Percentiles rank a stretch among this genome's conserved stretches.
phyloP scores from a whole-genome alignment of 2,888 invertebrate species.

The Oithona nana region DNA sequence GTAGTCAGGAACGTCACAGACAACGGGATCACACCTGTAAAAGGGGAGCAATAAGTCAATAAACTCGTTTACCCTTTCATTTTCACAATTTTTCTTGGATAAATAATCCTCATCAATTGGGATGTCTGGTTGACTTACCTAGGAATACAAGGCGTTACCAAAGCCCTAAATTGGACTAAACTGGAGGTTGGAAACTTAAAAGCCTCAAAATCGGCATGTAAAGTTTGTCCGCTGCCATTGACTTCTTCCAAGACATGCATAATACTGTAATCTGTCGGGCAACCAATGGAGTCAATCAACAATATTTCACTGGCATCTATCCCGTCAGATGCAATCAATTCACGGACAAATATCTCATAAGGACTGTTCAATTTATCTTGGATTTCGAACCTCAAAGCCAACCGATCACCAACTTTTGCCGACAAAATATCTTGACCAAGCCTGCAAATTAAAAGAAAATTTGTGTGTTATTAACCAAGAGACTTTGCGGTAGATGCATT shows the following conservation, averaged over 20 bases:
- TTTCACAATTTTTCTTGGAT: too few species aligned
- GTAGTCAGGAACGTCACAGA: conserved; percentile 63
- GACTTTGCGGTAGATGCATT: too few species aligned
- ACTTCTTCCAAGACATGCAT: conserved; percentile 81
- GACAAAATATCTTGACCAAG: conserved; percentile 50
- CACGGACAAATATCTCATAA: conserved; percentile 82
- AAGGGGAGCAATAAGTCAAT: background rate
- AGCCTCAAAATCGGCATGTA: conserved; percentile 29
- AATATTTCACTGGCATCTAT: conserved; percentile 79
- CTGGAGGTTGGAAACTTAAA: conserved; percentile 30
- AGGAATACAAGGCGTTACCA: conserved; percentile 29
- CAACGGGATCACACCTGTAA: conserved; percentile 56
- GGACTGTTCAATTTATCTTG: conserved; percentile 67
- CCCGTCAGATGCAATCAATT: conserved; percentile 82
- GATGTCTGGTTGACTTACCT: conserved; percentile 21
- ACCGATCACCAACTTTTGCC: conserved; percentile 77
- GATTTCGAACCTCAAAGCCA: conserved; percentile 77
- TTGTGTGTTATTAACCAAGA: too few species aligned
- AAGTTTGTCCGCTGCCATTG: conserved; percentile 20
- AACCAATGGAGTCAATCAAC: conserved; percentile 59
- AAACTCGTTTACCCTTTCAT: too few species aligned
- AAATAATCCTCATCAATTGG: conserved; percentile 25
- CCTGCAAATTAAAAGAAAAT: background rate
- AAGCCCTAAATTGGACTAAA: conserved; percentile 28
- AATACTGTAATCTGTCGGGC: conserved; percentile 80